These are phyloP conservation scores for Acanthisitta chloris DNA, from an alignment of 2,113 vertebrate genomes.

Conservation along the genomic window DNA sequence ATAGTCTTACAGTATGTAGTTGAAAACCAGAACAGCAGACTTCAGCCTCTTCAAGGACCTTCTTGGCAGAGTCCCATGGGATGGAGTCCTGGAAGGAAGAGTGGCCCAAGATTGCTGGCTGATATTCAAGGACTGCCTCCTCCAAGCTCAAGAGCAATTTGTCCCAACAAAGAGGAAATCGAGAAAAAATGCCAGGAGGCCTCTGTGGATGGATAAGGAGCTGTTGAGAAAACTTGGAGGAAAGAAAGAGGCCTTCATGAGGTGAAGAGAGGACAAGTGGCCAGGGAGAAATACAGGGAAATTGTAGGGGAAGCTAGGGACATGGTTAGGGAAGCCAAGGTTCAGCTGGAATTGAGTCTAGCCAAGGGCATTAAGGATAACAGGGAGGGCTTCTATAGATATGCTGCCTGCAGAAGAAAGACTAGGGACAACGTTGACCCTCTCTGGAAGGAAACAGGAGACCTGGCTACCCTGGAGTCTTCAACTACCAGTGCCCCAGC, in stretches of 20 bases:
- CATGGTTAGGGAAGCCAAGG: too few species aligned
- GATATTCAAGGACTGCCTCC: not conserved
- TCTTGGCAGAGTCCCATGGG: not conserved
- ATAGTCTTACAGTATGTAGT: not conserved
- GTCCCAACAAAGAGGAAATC: not conserved
- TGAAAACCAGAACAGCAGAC: too few species aligned
- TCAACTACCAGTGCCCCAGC: too few species aligned
- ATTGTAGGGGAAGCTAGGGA: not conserved
- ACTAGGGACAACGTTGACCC: not conserved
- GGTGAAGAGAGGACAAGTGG: not conserved
- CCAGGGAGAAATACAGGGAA: not conserved
- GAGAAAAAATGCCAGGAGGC: not conserved
- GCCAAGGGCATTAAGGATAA: not conserved
- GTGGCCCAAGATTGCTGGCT: not conserved
- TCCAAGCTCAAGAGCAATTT: not conserved
- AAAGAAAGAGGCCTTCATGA: not conserved
- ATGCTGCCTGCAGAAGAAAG: not conserved
- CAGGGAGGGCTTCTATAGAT: not conserved
- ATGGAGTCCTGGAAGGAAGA: not conserved
- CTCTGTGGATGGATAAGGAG: too few species aligned
- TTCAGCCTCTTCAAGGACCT: too few species aligned
- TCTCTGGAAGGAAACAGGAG: not conserved
- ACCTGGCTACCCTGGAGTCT: too few species aligned
- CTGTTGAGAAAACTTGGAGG: not conserved
- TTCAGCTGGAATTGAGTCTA: not conserved